phyloP scores from a whole-genome alignment of 2,888 invertebrate genomes.

The Empis livida region DNA sequence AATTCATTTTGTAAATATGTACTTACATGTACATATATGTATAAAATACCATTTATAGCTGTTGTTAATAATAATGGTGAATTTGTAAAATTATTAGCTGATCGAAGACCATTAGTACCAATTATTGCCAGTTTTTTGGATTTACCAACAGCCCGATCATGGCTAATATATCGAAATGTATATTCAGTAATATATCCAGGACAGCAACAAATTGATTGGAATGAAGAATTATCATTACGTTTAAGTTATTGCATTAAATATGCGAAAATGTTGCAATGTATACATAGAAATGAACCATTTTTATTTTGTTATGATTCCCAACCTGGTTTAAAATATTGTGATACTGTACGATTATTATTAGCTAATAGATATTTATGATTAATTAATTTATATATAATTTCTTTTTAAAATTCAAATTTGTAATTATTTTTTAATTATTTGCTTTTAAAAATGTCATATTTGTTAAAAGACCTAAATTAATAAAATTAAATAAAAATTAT shows the following conservation, averaged over 20 bases:
- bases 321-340: slow-evolving; percentile 3
- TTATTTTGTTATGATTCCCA: slow-evolving; percentile 7
- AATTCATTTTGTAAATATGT: no score
- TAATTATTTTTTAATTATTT: no score
- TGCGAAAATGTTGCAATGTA: slow-evolving; percentile 1
- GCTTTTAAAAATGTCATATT: no score
- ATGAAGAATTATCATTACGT: slow-evolving; percentile 4
- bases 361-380: no score
- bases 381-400: no score
- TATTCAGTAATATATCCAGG: slow-evolving; percentile 2
- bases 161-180: slow-evolving; percentile 7
- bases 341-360: slow-evolving; percentile 4
- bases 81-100: slow-evolving; percentile 3
- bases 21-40: no score
- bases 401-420: no score
- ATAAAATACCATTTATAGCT: slow-evolving; percentile 5
- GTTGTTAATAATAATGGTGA: slow-evolving; percentile 6
- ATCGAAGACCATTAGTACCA: slow-evolving; percentile 4
- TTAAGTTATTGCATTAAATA: slow-evolving; percentile 2
- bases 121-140: slow-evolving; percentile 5
- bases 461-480: no score
- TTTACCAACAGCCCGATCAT: background rate
- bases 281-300: slow-evolving; percentile 2
- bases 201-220: background rate
- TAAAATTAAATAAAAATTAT: no score